A percentile compares a stretch with the other conserved stretches of the same genome.
Conservation (phyloP, 2,888 invertebrate genomes). For the Dendrolimus pini region DNA sequence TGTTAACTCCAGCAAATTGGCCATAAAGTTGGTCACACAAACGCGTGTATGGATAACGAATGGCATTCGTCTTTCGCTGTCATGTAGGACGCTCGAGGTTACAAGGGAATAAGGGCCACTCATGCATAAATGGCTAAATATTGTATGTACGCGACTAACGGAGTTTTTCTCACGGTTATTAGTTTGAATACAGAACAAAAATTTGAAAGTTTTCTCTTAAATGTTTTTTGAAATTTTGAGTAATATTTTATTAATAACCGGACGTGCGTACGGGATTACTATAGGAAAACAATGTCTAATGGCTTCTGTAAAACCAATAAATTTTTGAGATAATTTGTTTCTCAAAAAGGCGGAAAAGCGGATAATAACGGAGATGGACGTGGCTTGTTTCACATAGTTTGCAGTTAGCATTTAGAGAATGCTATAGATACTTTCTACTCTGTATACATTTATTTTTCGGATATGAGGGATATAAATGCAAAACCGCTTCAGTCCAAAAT, state of each 20-base stretch:
- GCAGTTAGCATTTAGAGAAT: no score
- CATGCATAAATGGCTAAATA: neutral
- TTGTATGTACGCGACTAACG: neutral
- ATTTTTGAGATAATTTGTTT: no score
- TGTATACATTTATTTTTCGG: no score
- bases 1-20: slow-evolving; percentile 2
- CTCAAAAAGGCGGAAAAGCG: no score
- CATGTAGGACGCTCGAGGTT: slow-evolving; percentile 16
- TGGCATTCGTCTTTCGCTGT: slow-evolving; percentile 24
- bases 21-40: slow-evolving; percentile 21
- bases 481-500: no score
- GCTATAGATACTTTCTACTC: no score
- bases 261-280: neutral
- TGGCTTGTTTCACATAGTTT: no score
- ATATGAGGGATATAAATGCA: no score
- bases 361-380: no score
- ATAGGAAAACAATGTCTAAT: neutral
- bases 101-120: neutral
- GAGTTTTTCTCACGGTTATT: neutral
- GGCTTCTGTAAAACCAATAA: no score
- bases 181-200: neutral
- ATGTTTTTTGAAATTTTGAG: neutral
- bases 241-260: no score
- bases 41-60: slow-evolving; percentile 32
- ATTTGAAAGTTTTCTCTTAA: neutral